Conservation (phyloP, 2,797 vertebrate species). For the Babyrousa celebensis region DNA sequence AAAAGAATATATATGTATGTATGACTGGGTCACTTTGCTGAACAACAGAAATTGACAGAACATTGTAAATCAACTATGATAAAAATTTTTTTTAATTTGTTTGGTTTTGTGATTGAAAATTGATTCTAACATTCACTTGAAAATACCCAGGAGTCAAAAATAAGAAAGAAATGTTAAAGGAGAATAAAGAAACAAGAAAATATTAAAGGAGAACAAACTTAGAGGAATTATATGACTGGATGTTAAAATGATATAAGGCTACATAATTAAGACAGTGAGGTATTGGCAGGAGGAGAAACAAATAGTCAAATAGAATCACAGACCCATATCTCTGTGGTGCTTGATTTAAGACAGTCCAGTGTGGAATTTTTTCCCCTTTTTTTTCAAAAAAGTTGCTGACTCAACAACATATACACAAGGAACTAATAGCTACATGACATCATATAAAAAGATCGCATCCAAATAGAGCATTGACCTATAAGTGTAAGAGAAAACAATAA, state of each 20-base stretch:
- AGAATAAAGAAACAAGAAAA: slow-evolving; percentile 3
- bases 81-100: no score
- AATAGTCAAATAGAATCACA: background rate
- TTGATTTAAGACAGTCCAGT: background rate
- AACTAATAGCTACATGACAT: background rate
- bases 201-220: background rate
- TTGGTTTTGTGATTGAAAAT: background rate
- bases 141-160: background rate
- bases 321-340: background rate
- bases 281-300: background rate
- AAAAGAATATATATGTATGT: no score
- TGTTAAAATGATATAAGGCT: background rate
- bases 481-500: background rate
- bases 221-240: background rate
- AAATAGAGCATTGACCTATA: background rate
- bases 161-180: slow-evolving; percentile 9
- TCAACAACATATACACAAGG: background rate
- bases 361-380: background rate
- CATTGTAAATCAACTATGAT: no score
- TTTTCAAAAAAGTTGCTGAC: background rate
- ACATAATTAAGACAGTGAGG: background rate
- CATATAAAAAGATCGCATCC: background rate
- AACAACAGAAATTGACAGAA: no score
- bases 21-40: no score
- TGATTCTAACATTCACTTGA: background rate